Evolutionary conservation across 2,113 vertebrate species (phyloP).

Genomic region (Thryonomys swinderianus): DNA sequence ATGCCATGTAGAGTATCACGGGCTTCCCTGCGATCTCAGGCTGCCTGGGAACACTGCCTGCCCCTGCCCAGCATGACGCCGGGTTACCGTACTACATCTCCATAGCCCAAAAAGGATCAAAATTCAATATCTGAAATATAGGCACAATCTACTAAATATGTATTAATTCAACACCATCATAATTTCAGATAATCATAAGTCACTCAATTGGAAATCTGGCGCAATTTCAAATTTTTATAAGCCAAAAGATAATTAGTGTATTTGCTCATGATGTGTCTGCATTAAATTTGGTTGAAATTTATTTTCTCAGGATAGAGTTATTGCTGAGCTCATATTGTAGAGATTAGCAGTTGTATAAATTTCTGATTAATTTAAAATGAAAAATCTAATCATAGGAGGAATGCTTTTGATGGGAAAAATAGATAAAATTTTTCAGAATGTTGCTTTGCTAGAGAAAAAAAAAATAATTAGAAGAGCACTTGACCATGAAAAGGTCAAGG

Average conservation of each 20-base stretch:
- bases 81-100: not conserved
- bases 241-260: not conserved
- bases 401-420: not conserved
- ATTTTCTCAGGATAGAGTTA: not conserved
- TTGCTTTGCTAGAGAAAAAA: slow-evolving; percentile 57
- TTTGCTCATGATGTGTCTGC: not conserved
- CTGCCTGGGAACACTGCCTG: not conserved
- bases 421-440: slow-evolving; percentile 58
- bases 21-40: not conserved
- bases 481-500: slow-evolving; percentile 32
- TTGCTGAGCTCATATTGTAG: not conserved
- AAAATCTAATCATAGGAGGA: slow-evolving; percentile 40
- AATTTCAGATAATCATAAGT: not conserved
- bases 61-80: not conserved
- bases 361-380: slow-evolving; percentile 53
- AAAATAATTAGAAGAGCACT: slow-evolving; percentile 36
- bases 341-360: not conserved
- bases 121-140: not conserved
- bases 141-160: not conserved
- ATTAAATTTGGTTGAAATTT: slow-evolving; percentile 43
- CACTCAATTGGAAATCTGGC: not conserved
- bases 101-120: not conserved
- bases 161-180: not conserved
- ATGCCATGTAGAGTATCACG: not conserved
- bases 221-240: slow-evolving; percentile 12